These are phyloP conservation scores for Myanophis thanlyinensis DNA, from an alignment of 2,113 vertebrate genomes.

Conservation along the genomic window DNA sequence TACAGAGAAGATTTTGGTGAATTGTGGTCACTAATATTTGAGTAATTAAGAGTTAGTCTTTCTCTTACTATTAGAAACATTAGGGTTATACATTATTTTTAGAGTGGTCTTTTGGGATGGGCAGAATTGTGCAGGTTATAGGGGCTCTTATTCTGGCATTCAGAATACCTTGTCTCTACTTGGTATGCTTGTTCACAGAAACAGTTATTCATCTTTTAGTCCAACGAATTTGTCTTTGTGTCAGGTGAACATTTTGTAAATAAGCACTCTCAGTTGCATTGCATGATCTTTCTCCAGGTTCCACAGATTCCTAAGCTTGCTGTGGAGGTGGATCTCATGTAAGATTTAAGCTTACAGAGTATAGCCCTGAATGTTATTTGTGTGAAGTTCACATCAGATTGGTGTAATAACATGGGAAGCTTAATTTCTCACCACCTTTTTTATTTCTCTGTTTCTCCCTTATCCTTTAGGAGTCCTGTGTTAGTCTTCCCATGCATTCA, in stretches of 20 bases:
- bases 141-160: neutral
- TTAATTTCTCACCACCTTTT: neutral
- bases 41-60: neutral
- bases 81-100: neutral
- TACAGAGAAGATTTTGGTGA: neutral
- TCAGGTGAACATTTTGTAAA: neutral
- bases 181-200: neutral
- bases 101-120: neutral
- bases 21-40: neutral
- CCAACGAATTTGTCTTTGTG: neutral
- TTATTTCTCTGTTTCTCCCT: neutral
- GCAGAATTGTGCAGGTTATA: neutral
- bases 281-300: neutral
- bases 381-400: neutral
- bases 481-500: conserved; percentile 83
- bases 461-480: conserved; percentile 78
- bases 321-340: neutral
- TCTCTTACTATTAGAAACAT: neutral
- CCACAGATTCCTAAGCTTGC: neutral
- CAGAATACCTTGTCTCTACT: neutral
- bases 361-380: neutral
- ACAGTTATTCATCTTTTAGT: neutral
- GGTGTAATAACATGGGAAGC: neutral
- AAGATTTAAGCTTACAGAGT: neutral
- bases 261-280: neutral